These are phyloP conservation scores for Drosophila yakuba DNA, from an alignment of 1,140 invertebrate species.

Conservation along the genomic window DNA sequence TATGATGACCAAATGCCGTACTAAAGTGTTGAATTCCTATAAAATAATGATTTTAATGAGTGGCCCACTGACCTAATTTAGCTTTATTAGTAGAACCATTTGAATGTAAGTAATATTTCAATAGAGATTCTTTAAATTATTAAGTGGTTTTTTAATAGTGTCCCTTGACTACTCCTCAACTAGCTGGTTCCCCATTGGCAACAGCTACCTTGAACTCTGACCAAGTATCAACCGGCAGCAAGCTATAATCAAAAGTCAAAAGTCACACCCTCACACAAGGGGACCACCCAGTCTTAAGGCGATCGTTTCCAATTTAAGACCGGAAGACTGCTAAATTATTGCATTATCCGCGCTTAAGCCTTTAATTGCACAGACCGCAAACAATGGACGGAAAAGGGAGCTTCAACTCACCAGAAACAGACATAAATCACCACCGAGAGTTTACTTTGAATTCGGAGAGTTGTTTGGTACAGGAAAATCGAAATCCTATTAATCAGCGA, in stretches of 20 bases:
- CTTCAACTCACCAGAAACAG: not conserved
- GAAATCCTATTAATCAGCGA: conserved; percentile 77
- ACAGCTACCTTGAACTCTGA: not conserved
- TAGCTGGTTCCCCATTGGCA: not conserved
- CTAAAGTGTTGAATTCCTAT: no score
- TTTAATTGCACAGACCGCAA: conserved; percentile 64
- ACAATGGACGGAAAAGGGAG: conserved; percentile 52
- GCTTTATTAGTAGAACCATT: no score
- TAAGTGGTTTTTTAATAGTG: no score
- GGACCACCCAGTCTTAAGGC: conserved; percentile 59
- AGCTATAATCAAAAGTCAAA: conserved; percentile 51
- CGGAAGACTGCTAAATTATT: conserved; percentile 80
- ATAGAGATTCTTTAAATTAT: no score
- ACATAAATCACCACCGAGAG: conserved; percentile 61
- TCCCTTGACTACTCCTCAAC: not conserved
- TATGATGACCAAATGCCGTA: no score
- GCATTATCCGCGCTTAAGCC: conserved; percentile 70
- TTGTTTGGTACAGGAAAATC: conserved; percentile 41
- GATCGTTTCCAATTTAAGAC: conserved; percentile 65
- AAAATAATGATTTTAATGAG: no score
- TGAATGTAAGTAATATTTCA: no score
- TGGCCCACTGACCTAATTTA: no score
- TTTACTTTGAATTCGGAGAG: conserved; percentile 55
- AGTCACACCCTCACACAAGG: conserved; percentile 32
- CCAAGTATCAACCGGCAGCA: not conserved